Evolutionary conservation across 1,140 invertebrate species (phyloP).

Genomic region (Gonioctena quinquepunctata): DNA sequence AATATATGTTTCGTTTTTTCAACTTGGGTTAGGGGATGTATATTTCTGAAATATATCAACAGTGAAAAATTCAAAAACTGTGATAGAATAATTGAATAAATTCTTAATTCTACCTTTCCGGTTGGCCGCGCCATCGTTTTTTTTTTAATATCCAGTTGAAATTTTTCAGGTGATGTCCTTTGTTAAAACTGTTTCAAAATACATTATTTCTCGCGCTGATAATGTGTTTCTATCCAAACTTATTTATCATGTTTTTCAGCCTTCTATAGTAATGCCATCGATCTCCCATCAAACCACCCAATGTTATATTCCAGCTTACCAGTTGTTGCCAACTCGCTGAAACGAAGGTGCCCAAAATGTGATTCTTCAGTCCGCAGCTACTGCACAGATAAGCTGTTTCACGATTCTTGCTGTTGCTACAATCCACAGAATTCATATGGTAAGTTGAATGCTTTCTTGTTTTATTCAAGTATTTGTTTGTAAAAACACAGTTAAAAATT

Average conservation of each 20-base stretch:
- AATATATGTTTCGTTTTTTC: too few relatives aligned
- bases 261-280: not conserved
- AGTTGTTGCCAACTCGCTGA: conserved; percentile 3
- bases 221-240: too few relatives aligned
- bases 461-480: not conserved
- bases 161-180: too few relatives aligned
- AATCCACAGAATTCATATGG: conserved; percentile 60
- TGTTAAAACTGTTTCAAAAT: too few relatives aligned
- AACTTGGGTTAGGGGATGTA: too few relatives aligned
- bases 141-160: too few relatives aligned
- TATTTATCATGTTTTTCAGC: not conserved
- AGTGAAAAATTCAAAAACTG: too few relatives aligned
- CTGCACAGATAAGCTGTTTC: conserved; percentile 72
- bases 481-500: not conserved
- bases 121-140: too few relatives aligned
- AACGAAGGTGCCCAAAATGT: conserved; percentile 66
- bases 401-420: conserved; percentile 75
- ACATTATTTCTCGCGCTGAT: too few relatives aligned
- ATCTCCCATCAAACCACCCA: not conserved
- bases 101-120: too few relatives aligned
- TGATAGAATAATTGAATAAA: too few relatives aligned
- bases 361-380: conserved; percentile 76
- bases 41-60: too few relatives aligned
- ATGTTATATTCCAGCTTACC: not conserved
- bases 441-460: conserved; percentile 46